phyloP scores from a whole-genome alignment of 2,113 vertebrate genomes.

The Macquaria ambigua region DNA sequence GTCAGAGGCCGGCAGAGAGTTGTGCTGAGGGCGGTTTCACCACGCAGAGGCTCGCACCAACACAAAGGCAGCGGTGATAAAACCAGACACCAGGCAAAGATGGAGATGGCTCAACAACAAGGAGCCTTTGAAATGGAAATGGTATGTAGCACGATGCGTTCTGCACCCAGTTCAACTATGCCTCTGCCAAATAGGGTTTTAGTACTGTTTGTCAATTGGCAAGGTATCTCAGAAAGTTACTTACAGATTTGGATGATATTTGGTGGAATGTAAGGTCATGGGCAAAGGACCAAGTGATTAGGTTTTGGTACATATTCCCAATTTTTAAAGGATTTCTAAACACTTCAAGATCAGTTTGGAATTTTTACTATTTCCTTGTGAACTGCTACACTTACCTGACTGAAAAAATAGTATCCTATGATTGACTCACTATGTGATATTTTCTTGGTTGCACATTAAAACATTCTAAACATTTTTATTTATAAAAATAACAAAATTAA shows the following conservation, averaged over 20 bases:
- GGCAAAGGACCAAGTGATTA: background rate
- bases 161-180: background rate
- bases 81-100: constrained; percentile 86
- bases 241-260: background rate
- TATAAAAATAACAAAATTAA: background rate
- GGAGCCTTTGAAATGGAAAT: constrained; percentile 73
- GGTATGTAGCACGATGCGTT: constrained; percentile 49
- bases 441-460: background rate
- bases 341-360: background rate
- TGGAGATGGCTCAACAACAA: constrained; percentile 75
- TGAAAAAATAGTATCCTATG: too few relatives aligned
- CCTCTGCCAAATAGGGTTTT: background rate
- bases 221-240: background rate
- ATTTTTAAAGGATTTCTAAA: background rate
- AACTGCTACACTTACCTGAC: background rate
- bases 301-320: background rate
- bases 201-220: background rate
- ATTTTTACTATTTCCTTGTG: background rate
- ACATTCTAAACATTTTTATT: background rate
- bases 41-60: constrained; percentile 93
- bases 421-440: background rate
- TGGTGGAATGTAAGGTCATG: background rate
- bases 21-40: constrained; percentile 91
- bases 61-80: constrained; percentile 88
- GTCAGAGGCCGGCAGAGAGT: constrained; percentile 91